Conservation (phyloP, 1,140 invertebrate genomes). For the Saccostrea echinata region DNA sequence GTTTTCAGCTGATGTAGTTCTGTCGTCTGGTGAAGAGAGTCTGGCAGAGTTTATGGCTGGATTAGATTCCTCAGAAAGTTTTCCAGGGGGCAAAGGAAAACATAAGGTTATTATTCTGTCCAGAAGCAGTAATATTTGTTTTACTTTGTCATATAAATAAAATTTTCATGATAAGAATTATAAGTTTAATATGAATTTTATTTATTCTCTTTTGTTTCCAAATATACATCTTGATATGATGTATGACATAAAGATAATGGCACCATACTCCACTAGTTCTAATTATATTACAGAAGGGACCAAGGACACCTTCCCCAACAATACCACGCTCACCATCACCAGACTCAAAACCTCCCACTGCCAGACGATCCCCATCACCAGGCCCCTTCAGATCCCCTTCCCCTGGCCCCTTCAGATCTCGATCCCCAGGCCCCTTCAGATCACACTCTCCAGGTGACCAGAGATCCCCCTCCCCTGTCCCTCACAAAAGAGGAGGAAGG, state of each 20-base stretch:
- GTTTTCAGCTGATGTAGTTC: constrained; percentile 52
- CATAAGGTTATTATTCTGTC: background rate
- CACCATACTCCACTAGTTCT: background rate
- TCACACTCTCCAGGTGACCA: constrained; percentile 46
- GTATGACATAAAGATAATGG: background rate
- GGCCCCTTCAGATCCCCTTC: constrained; percentile 26
- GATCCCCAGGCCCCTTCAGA: constrained; percentile 30
- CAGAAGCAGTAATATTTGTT: background rate
- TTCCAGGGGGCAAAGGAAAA: constrained; percentile 17
- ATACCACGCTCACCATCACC: constrained; percentile 54
- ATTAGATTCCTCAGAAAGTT: constrained; percentile 43
- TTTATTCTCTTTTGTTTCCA: background rate
- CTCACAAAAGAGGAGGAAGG: constrained; percentile 48
- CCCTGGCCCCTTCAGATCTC: constrained; percentile 5
- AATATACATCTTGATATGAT: background rate
- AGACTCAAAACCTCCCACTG: constrained; percentile 57
- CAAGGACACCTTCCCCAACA: constrained; percentile 30
- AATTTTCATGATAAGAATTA: background rate
- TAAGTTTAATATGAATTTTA: background rate
- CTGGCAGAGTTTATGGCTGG: constrained; percentile 69
- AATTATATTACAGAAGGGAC: background rate
- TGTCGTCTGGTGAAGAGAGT: constrained; percentile 69
- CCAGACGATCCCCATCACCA: constrained; percentile 5
- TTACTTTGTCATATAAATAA: background rate
- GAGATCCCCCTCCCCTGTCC: constrained; percentile 49